Evolutionary conservation across 2,888 invertebrate genomes (phyloP), one percentile per base, ranked within the genome.

Genomic region (Galerucella nymphaeae): DNA sequence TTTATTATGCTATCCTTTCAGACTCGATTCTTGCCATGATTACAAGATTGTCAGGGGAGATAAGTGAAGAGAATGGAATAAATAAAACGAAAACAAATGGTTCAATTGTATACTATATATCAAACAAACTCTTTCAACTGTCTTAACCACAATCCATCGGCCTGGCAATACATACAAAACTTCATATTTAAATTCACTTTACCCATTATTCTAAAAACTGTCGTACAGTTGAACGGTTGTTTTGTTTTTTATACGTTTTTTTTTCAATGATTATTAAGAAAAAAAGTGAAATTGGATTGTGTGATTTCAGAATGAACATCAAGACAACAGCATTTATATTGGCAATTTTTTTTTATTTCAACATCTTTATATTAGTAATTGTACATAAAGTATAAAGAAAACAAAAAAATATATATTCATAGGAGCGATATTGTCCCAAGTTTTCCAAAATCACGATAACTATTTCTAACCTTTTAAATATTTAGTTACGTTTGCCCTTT

Each of bases 201-300:
- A 79, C 79, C 79, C 79, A 78, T 79, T 76, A 69, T 73, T 70
- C 75, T 70, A 76, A 75, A 78, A 81, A 80, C 79, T 79, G 77
- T 78, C 79, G 80, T 83, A 84, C 85, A 84, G 84, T 84, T 84
- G 84, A 84, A 84, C 80, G 81, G 82, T 82, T 82, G 80, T 82
- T 81, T 80, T 48, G 48, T 48, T 48, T 59, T 38, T 59, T 30
- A 48, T 48, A 41, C 2, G n/a, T 2, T 38, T 80, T 79, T 80
- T 78, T 77, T 78, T 70, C 53, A 72, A 62, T 70, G 70, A 70
- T 55, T 76, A 80, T 81, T 80, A 79, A 79, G 80, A 82, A 81
- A 83, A 81, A 83, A 82, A 81, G 79, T 81, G 80, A 80, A 80
- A 79, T 74, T 80, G 76, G 79, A 79, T 80, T 80, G 77, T 80